These are phyloP conservation scores for Aporophyla lueneburgensis DNA, from an alignment of 2,888 invertebrate genomes.

Conservation along the genomic window DNA sequence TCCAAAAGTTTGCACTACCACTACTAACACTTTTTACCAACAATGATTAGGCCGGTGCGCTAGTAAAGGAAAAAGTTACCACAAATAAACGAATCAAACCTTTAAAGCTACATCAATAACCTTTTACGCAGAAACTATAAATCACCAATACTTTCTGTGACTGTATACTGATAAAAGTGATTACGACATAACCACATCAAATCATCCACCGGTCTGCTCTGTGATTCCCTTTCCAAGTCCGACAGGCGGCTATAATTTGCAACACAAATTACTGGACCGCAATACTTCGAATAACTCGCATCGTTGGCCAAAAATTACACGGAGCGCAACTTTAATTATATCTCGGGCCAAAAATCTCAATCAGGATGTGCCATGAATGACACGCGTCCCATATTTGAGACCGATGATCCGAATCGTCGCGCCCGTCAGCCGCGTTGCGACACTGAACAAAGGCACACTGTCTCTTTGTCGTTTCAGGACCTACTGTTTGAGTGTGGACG, in stretches of 20 bases:
- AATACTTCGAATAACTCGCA: slow-evolving; percentile 61
- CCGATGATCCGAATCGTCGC: slow-evolving; percentile 80
- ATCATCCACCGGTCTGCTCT: slow-evolving; percentile 49
- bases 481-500: slow-evolving; percentile 40
- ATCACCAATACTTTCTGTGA: slow-evolving; percentile 33
- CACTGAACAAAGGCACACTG: slow-evolving; percentile 75
- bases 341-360: slow-evolving; percentile 69
- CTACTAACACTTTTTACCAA: not conserved
- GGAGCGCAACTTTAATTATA: slow-evolving; percentile 66
- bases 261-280: slow-evolving; percentile 57
- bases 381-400: slow-evolving; percentile 76
- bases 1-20: not conserved
- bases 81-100: not conserved
- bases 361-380: slow-evolving; percentile 77
- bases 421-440: slow-evolving; percentile 75
- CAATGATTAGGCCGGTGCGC: not conserved
- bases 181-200: slow-evolving; percentile 54
- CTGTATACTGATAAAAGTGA: slow-evolving; percentile 47
- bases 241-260: slow-evolving; percentile 54
- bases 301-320: slow-evolving; percentile 61
- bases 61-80: not conserved
- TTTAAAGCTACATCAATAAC: not conserved
- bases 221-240: slow-evolving; percentile 52
- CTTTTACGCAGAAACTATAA: slow-evolving; percentile 19
- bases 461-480: slow-evolving; percentile 73